These are phyloP conservation scores for Oceanodroma leucorhoa DNA, from an alignment of 2,797 vertebrate species.

Conservation along the genomic window DNA sequence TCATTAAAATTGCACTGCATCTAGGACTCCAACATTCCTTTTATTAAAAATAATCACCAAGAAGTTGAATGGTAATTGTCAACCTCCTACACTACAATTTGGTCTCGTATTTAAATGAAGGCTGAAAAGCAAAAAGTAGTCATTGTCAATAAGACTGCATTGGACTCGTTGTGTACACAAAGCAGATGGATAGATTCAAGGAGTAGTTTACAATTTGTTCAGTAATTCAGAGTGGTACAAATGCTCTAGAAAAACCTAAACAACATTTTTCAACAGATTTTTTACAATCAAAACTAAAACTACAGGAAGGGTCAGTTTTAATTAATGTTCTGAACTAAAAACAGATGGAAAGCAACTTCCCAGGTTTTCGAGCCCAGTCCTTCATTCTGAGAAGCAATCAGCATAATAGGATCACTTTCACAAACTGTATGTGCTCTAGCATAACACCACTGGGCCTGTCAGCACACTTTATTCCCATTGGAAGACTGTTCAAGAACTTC, in stretches of 20 bases:
- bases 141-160: neutral
- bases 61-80: constrained; percentile 31
- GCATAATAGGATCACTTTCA: neutral
- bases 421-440: neutral
- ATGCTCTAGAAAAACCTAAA: neutral
- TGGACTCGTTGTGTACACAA: neutral
- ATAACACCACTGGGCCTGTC: neutral
- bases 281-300: neutral
- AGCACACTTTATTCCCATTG: neutral
- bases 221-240: neutral
- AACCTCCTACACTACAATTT: constrained; percentile 15
- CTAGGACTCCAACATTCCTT: constrained; percentile 30
- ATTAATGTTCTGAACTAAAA: neutral
- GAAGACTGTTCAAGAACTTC: neutral
- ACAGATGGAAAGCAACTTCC: neutral
- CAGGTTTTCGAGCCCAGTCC: neutral
- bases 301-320: neutral
- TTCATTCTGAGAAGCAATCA: neutral
- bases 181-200: neutral
- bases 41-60: constrained; percentile 54
- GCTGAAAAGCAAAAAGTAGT: neutral
- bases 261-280: neutral
- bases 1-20: constrained; percentile 60
- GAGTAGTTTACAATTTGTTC: neutral
- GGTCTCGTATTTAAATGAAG: neutral